phyloP scores from a whole-genome alignment of 2,113 vertebrate species.

The Centrocercus urophasianus region DNA sequence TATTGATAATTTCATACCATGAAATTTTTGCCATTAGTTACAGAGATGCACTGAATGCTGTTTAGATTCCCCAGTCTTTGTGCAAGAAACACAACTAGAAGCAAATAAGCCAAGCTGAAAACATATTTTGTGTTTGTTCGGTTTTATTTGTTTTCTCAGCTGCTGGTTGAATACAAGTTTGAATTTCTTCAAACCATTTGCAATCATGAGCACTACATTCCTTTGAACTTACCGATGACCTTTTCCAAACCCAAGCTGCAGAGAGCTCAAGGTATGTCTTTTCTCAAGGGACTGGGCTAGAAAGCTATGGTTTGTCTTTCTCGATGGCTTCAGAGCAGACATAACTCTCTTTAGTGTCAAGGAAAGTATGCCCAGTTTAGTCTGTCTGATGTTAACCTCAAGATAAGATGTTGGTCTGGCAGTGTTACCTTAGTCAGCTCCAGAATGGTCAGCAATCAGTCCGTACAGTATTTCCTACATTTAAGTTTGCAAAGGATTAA shows the following conservation, averaged over 20 bases:
- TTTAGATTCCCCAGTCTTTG: not conserved
- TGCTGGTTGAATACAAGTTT: constrained; percentile 94
- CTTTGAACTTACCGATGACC: constrained; percentile 95
- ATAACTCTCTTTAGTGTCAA: not conserved
- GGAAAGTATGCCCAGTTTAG: not conserved
- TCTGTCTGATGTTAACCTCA: not conserved
- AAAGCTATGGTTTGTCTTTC: not conserved
- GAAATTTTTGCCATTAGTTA: not conserved
- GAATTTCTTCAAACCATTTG: constrained; percentile 94
- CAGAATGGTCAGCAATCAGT: not conserved
- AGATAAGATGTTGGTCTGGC: not conserved
- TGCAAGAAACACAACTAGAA: not conserved
- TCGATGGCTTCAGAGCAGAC: not conserved
- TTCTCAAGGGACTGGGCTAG: not conserved
- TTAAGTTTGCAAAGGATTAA: not conserved
- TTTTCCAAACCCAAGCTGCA: constrained; percentile 93
- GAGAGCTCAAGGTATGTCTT: constrained; percentile 87
- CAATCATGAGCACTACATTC: constrained; percentile 97
- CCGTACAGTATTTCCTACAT: not conserved
- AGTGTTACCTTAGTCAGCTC: not conserved
- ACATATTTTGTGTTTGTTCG: not conserved
- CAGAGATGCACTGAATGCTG: not conserved
- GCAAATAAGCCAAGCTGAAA: not conserved
- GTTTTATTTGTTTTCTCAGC: constrained; percentile 72
- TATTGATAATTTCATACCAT: not conserved